Evolutionary conservation across 2,113 vertebrate genomes (phyloP), one percentile per base, ranked within the genome.

Genomic region (Silurus meridionalis): DNA sequence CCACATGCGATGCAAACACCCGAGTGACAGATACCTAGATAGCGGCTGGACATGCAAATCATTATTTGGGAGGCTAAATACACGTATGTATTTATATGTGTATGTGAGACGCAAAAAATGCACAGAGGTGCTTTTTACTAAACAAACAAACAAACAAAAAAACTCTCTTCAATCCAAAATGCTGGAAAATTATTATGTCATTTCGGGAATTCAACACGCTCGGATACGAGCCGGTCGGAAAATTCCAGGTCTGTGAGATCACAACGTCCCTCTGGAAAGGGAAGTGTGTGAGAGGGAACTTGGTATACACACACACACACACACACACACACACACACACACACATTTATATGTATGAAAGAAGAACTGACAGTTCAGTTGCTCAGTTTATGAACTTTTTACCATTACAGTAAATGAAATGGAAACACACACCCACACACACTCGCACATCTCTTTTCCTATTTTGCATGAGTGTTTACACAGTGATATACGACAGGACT

Each of bases 231-330:
- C 46, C 2, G 57, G 17, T 52, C 37, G 3, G 23, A 52, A 66
- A 86, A 84, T 64, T 81, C 57, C 67, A 85, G 28, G 55, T 80
- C 9, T 17, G 3, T 61, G 80, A 28, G 25, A 72, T 11, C 37
- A 58, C 37, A 15, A 13, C 13, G 28, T 55, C 15, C 4, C 57
- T 23, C 37, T 8, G 55, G 55, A 84, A 82, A 92, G 93, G 92
- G 92, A 37, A 92, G 88, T 74, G 63, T 83, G 74, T 82, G 48
- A 28, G 10, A 89, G 60, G 83, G 50, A 25, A 88, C 63, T n/a
- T 19, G 15, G 25, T 4, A 2, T n/a, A 13, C 6, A 23, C 19
- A n/a, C n/a, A 9, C 55, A 10, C 64, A 8, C 64, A 53, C 15
- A 64, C 37, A 28, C 83, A 52, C 83, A 37, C 84, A 63, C 79